phyloP scores from a whole-genome alignment of 1,140 invertebrate genomes.

The Wiebesia pumilae region DNA sequence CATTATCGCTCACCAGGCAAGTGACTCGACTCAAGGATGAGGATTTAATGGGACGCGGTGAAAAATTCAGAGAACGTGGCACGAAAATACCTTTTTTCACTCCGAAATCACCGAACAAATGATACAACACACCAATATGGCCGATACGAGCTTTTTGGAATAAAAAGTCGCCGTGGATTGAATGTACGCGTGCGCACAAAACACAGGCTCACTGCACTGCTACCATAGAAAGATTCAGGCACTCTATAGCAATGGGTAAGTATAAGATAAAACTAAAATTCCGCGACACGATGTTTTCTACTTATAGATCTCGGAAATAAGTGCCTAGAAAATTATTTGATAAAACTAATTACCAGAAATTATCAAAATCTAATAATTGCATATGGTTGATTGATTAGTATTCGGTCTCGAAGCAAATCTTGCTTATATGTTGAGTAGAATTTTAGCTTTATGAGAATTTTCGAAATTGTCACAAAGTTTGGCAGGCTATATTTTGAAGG shows the following conservation, averaged over 20 bases:
- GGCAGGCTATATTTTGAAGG: no score
- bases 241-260: background rate
- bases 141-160: constrained; percentile 64
- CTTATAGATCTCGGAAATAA: background rate
- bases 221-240: background rate
- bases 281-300: background rate
- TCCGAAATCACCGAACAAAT: constrained; percentile 72
- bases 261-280: background rate
- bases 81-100: constrained; percentile 70
- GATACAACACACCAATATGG: constrained; percentile 77
- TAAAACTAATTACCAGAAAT: no score
- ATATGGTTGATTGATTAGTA: no score
- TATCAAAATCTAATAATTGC: no score
- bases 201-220: background rate
- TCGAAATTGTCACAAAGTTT: no score
- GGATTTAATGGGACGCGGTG: background rate
- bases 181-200: constrained; percentile 35
- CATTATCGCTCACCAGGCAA: background rate
- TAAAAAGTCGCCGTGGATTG: constrained; percentile 47
- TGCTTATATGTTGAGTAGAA: no score
- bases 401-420: no score
- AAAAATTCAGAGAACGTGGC: background rate
- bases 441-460: no score
- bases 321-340: no score
- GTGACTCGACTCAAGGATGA: background rate